phyloP scores from a whole-genome alignment of 2,888 invertebrate genomes.

The Drosophila mimetica region DNA sequence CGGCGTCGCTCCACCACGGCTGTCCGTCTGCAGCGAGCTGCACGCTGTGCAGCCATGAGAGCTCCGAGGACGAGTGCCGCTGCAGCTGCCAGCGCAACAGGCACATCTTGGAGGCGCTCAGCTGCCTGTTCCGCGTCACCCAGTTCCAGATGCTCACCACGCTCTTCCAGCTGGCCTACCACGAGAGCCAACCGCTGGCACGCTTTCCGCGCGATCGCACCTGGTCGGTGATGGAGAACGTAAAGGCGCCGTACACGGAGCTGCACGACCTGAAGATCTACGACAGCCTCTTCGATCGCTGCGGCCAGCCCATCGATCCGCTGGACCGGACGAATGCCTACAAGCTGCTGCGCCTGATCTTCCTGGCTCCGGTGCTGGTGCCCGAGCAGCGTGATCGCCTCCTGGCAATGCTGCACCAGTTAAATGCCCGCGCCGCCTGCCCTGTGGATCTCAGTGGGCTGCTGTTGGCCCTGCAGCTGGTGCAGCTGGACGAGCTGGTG shows the following conservation, averaged over 20 bases:
- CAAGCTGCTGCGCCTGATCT: constrained; percentile 60
- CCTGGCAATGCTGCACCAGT: constrained; percentile 35
- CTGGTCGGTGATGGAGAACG: constrained; percentile 59
- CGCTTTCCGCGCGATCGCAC: constrained; percentile 39
- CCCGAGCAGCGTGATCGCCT: constrained; percentile 45
- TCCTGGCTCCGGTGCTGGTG: constrained; percentile 40
- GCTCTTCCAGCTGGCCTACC: constrained; percentile 50
- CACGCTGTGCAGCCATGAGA: not conserved
- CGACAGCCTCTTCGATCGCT: constrained; percentile 69
- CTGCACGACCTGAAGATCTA: constrained; percentile 65
- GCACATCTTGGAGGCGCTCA: constrained; percentile 60
- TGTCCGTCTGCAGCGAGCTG: constrained; percentile 30
- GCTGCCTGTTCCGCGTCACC: constrained; percentile 50
- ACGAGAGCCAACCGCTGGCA: constrained; percentile 29
- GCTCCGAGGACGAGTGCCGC: constrained; percentile 4
- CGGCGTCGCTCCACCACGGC: not conserved
- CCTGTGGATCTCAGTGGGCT: constrained; percentile 45
- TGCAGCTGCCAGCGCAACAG: constrained; percentile 36
- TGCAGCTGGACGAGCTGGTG: constrained; percentile 44
- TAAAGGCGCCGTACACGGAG: constrained; percentile 60
- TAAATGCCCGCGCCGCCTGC: constrained; percentile 44
- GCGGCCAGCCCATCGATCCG: constrained; percentile 61
- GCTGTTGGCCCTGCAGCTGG: constrained; percentile 25
- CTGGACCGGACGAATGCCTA: constrained; percentile 43
- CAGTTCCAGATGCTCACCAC: constrained; percentile 41